Evolutionary conservation across 2,113 vertebrate genomes (phyloP).

Genomic region (Bubalus kerabau): DNA sequence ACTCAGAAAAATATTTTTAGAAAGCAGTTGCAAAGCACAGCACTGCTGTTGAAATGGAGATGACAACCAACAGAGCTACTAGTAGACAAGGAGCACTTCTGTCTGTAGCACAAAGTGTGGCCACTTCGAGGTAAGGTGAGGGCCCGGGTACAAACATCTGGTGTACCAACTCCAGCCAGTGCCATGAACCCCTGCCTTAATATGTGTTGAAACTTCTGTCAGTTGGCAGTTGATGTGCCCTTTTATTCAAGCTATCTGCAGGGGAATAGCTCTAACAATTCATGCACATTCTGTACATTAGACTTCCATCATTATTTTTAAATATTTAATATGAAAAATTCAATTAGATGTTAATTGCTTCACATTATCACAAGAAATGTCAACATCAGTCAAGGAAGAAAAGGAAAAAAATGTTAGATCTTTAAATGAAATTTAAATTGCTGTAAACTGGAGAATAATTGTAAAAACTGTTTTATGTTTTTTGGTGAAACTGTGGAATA

Average conservation of each 20-base stretch:
- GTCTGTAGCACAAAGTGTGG: neutral
- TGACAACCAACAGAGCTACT: neutral
- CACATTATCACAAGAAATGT: conserved; percentile 36
- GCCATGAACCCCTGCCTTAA: neutral
- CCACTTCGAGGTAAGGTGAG: accelerated
- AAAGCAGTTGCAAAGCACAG: neutral
- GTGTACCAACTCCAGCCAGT: neutral
- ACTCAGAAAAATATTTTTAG: neutral
- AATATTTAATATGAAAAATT: conserved; percentile 18
- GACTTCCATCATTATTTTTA: neutral
- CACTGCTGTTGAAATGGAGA: neutral
- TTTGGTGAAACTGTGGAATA: neutral
- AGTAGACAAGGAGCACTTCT: neutral
- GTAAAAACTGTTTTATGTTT: neutral
- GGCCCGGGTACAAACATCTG: neutral
- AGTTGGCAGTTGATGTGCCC: neutral
- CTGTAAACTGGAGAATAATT: conserved; percentile 2
- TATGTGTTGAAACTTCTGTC: neutral
- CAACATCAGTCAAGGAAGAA: conserved; percentile 14
- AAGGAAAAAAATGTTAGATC: neutral
- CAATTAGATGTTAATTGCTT: conserved; percentile 7
- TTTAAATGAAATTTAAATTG: neutral
- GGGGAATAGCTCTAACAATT: neutral
- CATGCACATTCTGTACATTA: neutral
- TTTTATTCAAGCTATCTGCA: neutral